These are phyloP conservation scores for Emys orbicularis DNA, from an alignment of 2,797 vertebrate genomes.

Conservation along the genomic window DNA sequence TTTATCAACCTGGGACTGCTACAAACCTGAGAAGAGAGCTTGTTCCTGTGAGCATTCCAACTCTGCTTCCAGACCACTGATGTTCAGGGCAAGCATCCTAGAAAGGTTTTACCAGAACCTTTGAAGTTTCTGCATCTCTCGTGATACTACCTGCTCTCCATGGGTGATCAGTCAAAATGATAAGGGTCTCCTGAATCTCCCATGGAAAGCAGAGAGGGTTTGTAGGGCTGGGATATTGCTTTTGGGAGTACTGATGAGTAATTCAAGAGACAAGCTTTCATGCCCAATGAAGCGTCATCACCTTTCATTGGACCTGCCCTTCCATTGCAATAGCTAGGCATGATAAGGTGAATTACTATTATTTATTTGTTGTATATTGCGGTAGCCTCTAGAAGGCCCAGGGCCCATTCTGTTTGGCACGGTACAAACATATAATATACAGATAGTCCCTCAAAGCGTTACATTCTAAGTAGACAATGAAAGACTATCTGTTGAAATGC, in stretches of 20 bases:
- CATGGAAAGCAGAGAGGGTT: constrained; percentile 7
- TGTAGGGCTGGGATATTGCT: background rate
- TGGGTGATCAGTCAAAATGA: background rate
- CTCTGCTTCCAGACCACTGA: background rate
- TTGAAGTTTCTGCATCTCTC: fast-evolving
- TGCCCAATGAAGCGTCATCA: constrained; percentile 49
- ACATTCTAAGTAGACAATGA: background rate
- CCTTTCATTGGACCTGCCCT: constrained; percentile 37
- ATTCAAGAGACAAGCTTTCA: constrained; percentile 28
- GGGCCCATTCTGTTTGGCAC: background rate
- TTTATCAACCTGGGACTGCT: background rate
- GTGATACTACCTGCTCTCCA: background rate
- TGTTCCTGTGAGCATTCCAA: background rate
- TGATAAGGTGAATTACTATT: background rate
- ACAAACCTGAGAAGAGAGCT: background rate
- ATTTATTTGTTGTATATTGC: constrained; percentile 4
- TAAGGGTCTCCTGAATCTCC: background rate
- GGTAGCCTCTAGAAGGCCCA: constrained; percentile 6
- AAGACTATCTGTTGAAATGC: background rate
- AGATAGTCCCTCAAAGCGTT: background rate
- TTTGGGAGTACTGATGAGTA: background rate
- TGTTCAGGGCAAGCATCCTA: background rate
- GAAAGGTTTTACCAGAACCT: background rate
- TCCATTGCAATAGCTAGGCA: constrained; percentile 33
- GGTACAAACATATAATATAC: background rate